Percentiles rank a stretch among this genome's conserved stretches.
Conservation (phyloP, 2,888 invertebrate species). For the Eucriotettix oculatus region DNA sequence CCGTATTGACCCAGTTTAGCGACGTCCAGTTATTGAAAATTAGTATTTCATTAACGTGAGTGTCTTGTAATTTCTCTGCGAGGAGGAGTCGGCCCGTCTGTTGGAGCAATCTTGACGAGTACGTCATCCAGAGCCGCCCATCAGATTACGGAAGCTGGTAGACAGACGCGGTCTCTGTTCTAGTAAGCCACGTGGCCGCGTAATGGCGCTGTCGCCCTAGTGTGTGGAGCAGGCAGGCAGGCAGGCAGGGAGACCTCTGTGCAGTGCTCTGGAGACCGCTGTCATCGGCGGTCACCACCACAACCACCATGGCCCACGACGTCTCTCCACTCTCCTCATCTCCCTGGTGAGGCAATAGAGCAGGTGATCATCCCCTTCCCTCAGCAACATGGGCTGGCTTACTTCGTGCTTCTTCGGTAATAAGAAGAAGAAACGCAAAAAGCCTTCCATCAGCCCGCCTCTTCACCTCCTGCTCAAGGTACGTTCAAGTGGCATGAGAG, state of each 20-base stretch:
- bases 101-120: too few relatives aligned
- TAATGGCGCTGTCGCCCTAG: background rate
- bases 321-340: background rate
- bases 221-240: background rate
- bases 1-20: too few relatives aligned
- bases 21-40: too few relatives aligned
- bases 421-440: slow-evolving; percentile 22
- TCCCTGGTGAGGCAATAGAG: background rate
- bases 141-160: too few relatives aligned
- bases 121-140: too few relatives aligned
- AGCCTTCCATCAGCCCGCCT: slow-evolving; percentile 29
- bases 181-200: too few relatives aligned
- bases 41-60: too few relatives aligned
- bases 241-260: background rate
- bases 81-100: too few relatives aligned
- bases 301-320: background rate
- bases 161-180: too few relatives aligned
- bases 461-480: slow-evolving; percentile 31
- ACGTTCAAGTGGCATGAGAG: slow-evolving; percentile 12
- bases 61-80: too few relatives aligned
- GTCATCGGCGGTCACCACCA: background rate
- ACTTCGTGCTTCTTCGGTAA: slow-evolving; percentile 30
- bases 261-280: background rate
- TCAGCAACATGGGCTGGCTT: slow-evolving; percentile 27
- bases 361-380: background rate